phyloP scores from a whole-genome alignment of 1,140 invertebrate genomes.

The Agraylea sexmaculata region DNA sequence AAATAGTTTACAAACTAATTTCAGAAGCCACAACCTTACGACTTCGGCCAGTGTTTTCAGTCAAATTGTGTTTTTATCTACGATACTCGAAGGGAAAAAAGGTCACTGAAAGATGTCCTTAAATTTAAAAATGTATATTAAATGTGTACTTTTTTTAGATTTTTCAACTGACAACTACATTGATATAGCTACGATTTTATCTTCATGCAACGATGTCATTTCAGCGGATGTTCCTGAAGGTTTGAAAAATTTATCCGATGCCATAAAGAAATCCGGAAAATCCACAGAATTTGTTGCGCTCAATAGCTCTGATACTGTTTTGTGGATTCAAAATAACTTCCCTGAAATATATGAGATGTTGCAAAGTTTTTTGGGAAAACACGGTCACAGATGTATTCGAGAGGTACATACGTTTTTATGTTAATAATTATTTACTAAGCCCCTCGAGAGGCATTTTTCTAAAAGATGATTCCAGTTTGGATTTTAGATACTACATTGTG shows the following conservation, averaged over 20 bases:
- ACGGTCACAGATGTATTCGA: constrained; percentile 61
- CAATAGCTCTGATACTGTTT: constrained; percentile 37
- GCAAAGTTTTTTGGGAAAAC: constrained; percentile 49
- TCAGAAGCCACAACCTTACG: constrained; percentile 31
- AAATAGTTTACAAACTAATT: constrained; percentile 20
- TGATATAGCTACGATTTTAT: constrained; percentile 51
- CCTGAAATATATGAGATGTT: constrained; percentile 40
- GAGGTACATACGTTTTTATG: constrained; percentile 44
- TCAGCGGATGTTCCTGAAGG: constrained; percentile 53
- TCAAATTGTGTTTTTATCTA: constrained; percentile 42
- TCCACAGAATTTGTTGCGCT: constrained; percentile 42
- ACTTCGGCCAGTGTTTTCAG: constrained; percentile 36
- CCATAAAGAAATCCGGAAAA: constrained; percentile 37
- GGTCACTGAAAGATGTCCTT: constrained; percentile 24
- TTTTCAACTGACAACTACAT: constrained; percentile 45
- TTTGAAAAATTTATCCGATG: constrained; percentile 42
- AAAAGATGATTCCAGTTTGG: too few relatives aligned
- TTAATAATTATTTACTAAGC: not conserved
- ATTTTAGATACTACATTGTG: too few relatives aligned
- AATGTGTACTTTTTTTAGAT: constrained; percentile 34
- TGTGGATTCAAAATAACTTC: constrained; percentile 47
- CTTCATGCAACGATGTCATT: constrained; percentile 50
- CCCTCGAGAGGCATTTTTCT: too few relatives aligned
- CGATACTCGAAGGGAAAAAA: constrained; percentile 36
- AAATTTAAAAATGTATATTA: constrained; percentile 2